phyloP scores from a whole-genome alignment of 2,888 invertebrate species.

The Ormyrus labotus region DNA sequence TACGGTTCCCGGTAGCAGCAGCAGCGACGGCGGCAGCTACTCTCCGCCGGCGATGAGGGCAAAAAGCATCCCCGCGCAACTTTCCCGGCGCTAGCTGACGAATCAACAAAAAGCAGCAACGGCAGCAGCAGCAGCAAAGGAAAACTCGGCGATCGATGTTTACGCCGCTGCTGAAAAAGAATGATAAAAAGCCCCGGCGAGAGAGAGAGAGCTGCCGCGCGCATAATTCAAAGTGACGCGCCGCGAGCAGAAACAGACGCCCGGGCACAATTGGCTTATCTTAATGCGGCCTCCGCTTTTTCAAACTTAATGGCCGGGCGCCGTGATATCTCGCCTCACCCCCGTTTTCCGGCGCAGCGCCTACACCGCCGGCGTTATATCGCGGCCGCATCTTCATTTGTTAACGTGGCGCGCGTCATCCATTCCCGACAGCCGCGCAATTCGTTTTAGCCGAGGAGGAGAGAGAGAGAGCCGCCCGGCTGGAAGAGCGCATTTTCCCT shows the following conservation, averaged over 20 bases:
- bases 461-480: background rate
- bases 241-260: conserved; percentile 1
- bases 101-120: too few relatives aligned
- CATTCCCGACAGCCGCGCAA: background rate
- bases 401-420: conserved; percentile 12
- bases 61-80: too few relatives aligned
- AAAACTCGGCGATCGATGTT: too few relatives aligned
- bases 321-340: too few relatives aligned
- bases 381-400: conserved; percentile 25
- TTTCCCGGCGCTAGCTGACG: too few relatives aligned
- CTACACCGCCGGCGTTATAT: background rate
- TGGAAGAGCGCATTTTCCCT: too few relatives aligned
- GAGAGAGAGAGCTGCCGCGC: background rate
- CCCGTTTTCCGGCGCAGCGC: background rate
- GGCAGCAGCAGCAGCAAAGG: too few relatives aligned
- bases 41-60: too few relatives aligned
- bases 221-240: conserved; percentile 17
- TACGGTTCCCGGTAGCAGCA: too few relatives aligned
- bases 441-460: background rate
- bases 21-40: too few relatives aligned
- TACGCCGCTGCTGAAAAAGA: background rate
- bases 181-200: background rate
- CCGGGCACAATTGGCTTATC: conserved; percentile 27
- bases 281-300: conserved; percentile 24
- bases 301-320: conserved; percentile 16